phyloP scores from a whole-genome alignment of 2,797 vertebrate genomes.

The Chloroceryle amazona region DNA sequence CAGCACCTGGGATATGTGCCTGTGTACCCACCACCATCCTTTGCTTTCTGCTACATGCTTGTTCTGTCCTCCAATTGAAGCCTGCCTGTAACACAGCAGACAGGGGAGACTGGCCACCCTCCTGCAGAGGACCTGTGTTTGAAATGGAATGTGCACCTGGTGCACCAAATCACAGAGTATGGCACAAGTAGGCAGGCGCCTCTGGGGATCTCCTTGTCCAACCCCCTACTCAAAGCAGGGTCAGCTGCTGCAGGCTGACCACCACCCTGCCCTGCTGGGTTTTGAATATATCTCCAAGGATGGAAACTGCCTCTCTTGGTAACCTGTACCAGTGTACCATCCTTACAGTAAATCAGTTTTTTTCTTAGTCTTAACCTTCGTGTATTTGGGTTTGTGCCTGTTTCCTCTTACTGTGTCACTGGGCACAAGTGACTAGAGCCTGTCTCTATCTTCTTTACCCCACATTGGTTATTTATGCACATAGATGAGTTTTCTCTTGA shows the following conservation, averaged over 20 bases:
- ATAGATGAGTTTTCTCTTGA: neutral
- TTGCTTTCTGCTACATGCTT: neutral
- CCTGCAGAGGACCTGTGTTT: fast-evolving
- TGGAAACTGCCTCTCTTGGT: neutral
- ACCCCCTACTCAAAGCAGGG: neutral
- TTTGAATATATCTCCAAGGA: neutral
- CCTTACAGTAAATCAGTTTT: neutral
- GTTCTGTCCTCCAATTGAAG: fast-evolving
- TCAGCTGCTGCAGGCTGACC: neutral
- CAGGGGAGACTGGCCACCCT: neutral
- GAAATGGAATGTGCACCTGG: neutral
- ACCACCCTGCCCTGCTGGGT: neutral
- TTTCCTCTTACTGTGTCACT: neutral
- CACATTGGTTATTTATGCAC: neutral
- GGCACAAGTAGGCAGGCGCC: fast-evolving
- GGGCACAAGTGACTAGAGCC: neutral
- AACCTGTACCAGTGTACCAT: neutral
- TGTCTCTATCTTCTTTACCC: neutral
- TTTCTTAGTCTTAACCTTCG: neutral
- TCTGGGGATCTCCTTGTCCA: neutral
- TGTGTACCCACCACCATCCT: neutral
- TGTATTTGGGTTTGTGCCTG: neutral
- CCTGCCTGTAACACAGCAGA: fast-evolving
- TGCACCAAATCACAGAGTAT: neutral
- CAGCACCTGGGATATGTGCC: neutral